phyloP scores from a whole-genome alignment of 2,888 invertebrate genomes.

The Thymelicus lineola region DNA sequence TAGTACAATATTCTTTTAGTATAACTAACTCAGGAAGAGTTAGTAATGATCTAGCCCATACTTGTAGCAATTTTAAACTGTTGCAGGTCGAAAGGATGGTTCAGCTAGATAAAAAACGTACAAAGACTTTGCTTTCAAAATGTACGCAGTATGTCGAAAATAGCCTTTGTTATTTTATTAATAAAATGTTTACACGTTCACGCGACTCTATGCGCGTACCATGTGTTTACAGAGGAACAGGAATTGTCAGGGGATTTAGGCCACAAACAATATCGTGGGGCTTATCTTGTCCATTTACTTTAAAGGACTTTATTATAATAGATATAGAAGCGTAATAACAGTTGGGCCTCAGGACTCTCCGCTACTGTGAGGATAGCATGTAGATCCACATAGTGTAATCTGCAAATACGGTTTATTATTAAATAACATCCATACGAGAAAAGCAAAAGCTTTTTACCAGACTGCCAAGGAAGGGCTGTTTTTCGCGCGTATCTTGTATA shows the following conservation, averaged over 20 bases:
- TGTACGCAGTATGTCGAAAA: not conserved
- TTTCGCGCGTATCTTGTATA: too few species aligned
- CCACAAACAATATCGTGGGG: not conserved
- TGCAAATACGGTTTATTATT: too few species aligned
- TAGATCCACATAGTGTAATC: too few species aligned
- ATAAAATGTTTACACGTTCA: conserved; percentile 9
- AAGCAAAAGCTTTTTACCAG: too few species aligned
- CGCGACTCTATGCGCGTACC: not conserved
- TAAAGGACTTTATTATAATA: not conserved
- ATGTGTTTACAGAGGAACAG: not conserved
- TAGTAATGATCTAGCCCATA: too few species aligned
- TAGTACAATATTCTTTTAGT: too few species aligned
- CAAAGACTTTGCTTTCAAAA: not conserved
- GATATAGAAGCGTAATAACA: conserved; percentile 4
- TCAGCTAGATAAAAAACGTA: not conserved
- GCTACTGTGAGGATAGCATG: too few species aligned
- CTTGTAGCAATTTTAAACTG: not conserved
- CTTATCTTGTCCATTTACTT: conserved; percentile 4
- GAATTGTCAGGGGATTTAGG: not conserved
- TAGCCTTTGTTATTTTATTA: conserved; percentile 17
- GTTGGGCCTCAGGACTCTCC: not conserved
- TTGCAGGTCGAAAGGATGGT: not conserved
- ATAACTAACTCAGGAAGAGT: too few species aligned
- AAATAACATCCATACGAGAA: too few species aligned
- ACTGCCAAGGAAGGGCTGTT: too few species aligned